phyloP scores from a whole-genome alignment of 2,113 vertebrate species.

The Rhodinocichla rosea region DNA sequence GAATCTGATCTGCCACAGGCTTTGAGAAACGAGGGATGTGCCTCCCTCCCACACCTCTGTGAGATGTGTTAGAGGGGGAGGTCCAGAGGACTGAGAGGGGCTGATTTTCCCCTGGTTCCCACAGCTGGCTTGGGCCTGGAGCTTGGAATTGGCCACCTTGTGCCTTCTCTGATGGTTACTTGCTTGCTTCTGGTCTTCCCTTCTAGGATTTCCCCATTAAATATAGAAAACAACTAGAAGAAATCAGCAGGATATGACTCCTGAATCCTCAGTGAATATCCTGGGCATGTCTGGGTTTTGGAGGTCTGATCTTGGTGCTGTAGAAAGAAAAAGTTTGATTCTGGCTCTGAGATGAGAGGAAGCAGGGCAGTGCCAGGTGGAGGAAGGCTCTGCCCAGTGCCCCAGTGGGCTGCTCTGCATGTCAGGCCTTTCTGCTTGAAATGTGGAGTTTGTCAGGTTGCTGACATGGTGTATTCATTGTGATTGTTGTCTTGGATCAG shows the following conservation, averaged over 20 bases:
- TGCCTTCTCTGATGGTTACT: neutral
- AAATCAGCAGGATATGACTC: neutral
- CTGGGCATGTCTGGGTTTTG: neutral
- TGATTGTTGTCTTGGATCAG: neutral
- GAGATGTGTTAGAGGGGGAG: neutral
- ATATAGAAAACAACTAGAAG: neutral
- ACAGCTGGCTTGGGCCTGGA: neutral
- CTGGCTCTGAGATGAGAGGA: neutral
- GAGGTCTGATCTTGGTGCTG: neutral
- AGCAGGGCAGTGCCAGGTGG: neutral
- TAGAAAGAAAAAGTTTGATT: neutral
- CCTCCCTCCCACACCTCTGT: neutral
- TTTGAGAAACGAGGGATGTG: neutral
- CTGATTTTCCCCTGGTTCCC: neutral
- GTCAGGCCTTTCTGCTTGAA: neutral
- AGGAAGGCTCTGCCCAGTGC: neutral
- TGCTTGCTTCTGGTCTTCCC: neutral
- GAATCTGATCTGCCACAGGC: neutral
- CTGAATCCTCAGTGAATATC: neutral
- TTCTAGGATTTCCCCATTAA: neutral
- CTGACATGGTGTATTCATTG: neutral
- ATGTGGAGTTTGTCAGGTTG: neutral
- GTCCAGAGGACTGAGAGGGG: neutral
- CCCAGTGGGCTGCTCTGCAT: neutral
- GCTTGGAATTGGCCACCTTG: neutral